Conservation (phyloP, 2,797 vertebrate genomes). For the Acomys russatus region DNA sequence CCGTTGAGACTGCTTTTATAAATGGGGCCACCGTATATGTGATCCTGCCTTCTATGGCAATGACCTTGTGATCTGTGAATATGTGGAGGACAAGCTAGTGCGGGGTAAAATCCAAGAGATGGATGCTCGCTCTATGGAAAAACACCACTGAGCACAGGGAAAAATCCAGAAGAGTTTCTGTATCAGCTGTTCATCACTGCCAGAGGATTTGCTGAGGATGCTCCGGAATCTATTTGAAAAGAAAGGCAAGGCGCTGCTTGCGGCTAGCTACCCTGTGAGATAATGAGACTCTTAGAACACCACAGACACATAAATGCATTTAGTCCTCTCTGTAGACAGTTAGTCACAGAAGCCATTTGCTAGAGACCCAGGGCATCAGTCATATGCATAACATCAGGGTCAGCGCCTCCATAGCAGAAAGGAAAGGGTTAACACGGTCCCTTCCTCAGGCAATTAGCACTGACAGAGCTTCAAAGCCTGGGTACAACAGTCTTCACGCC, state of each 20-base stretch:
- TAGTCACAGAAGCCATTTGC: conserved; percentile 14
- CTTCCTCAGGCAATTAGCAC: neutral
- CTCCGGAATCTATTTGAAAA: neutral
- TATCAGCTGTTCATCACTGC: conserved; percentile 22
- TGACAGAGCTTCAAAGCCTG: neutral
- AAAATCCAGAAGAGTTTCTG: conserved; percentile 55
- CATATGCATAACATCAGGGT: conserved; percentile 8
- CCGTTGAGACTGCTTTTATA: conserved; percentile 79
- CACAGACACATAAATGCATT: conserved; percentile 19
- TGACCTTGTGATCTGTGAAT: conserved; percentile 87
- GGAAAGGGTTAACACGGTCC: neutral
- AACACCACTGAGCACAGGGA: conserved; percentile 87
- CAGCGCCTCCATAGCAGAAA: neutral
- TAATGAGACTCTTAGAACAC: conserved; percentile 43
- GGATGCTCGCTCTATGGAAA: conserved; percentile 83
- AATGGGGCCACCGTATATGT: conserved; percentile 80
- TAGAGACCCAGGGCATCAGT: neutral
- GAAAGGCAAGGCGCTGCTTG: conserved; percentile 6
- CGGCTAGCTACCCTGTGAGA: conserved; percentile 35
- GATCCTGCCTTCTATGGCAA: conserved; percentile 84
- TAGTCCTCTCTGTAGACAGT: neutral
- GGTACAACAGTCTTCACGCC: conserved; percentile 3
- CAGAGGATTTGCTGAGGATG: conserved; percentile 34
- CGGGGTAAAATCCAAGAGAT: conserved; percentile 84
- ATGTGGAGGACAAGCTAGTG: conserved; percentile 86